Conservation (phyloP, 2,113 vertebrate genomes). For the Australoheros scitulus region DNA sequence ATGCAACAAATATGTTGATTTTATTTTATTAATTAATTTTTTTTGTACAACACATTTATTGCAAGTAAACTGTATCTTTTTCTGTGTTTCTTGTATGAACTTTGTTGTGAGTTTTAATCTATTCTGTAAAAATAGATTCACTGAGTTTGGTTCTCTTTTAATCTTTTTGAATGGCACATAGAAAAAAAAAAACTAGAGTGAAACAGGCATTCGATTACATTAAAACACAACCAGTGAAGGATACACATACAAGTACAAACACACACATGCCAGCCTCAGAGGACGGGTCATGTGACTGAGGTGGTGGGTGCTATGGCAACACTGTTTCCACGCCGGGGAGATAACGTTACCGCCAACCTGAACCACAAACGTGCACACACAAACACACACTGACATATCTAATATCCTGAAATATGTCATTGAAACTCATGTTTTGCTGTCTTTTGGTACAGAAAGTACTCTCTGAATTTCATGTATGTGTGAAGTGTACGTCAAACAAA, state of each 20-base stretch:
- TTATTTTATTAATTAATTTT: too few species aligned
- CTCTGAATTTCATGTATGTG: too few species aligned
- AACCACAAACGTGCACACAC: slow-evolving; percentile 2
- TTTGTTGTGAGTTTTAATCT: too few species aligned
- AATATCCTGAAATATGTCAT: background rate
- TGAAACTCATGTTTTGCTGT: rapidly evolving
- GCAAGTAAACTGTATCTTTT: too few species aligned
- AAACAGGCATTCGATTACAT: background rate
- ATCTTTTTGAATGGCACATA: background rate
- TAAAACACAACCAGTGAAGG: background rate
- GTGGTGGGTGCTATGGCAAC: slow-evolving; percentile 57
- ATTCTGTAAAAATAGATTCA: too few species aligned
- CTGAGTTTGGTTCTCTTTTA: background rate
- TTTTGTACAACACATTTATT: too few species aligned
- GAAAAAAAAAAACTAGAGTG: too few species aligned
- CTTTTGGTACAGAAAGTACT: background rate
- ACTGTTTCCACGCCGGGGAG: slow-evolving; percentile 48
- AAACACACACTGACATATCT: background rate
- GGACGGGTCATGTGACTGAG: slow-evolving; percentile 50
- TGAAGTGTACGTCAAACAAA: too few species aligned
- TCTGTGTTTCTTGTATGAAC: too few species aligned
- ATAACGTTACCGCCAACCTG: slow-evolving; percentile 46
- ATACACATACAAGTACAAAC: background rate
- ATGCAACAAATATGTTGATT: too few species aligned
- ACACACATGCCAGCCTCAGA: slow-evolving; percentile 17